Evolutionary conservation across 2,888 invertebrate genomes (phyloP).

Genomic region (Acanthosepion esculentum): DNA sequence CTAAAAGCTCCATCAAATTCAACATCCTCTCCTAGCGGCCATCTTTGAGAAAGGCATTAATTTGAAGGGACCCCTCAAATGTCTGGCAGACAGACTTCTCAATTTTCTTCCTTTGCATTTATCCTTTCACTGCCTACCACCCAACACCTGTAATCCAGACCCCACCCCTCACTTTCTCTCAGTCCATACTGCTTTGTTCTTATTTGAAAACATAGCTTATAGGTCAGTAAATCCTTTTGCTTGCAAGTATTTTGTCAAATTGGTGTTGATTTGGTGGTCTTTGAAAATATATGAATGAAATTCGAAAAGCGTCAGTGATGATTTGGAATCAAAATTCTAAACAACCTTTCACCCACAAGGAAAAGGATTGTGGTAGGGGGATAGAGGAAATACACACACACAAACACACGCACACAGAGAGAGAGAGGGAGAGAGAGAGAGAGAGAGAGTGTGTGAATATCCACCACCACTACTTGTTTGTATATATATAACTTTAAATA

Average conservation of each 20-base stretch:
- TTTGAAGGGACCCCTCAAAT: slow-evolving; percentile 17
- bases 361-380: background rate
- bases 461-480: too few species aligned
- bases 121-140: background rate
- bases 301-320: slow-evolving; percentile 1
- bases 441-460: too few species aligned
- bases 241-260: background rate
- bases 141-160: background rate
- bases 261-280: background rate
- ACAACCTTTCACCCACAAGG: background rate
- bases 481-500: too few species aligned
- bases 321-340: background rate
- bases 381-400: background rate
- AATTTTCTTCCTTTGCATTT: background rate
- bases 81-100: background rate
- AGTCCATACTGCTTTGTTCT: background rate
- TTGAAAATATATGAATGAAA: background rate
- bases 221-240: background rate
- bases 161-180: background rate
- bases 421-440: background rate
- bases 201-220: background rate
- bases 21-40: slow-evolving; percentile 33
- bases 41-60: slow-evolving; percentile 18
- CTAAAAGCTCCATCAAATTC: background rate
- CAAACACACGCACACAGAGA: background rate